These are phyloP conservation scores for Spheniscus humboldti DNA, from an alignment of 2,797 vertebrate species.

Conservation along the genomic window DNA sequence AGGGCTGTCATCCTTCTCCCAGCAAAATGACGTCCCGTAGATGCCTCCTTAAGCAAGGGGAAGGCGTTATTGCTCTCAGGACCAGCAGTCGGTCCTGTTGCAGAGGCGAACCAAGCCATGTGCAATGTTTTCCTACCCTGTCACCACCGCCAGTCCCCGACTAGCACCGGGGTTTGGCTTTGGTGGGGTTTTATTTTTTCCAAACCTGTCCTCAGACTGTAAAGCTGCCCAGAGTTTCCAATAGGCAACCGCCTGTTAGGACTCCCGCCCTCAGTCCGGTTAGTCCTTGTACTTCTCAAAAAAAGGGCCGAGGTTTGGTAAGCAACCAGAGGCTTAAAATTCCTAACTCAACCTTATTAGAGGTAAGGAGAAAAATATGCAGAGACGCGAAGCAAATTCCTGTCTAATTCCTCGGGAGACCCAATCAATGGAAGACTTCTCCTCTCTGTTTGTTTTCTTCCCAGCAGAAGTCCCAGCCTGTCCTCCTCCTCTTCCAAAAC, in stretches of 20 bases:
- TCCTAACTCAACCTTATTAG: conserved; percentile 10
- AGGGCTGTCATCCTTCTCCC: background rate
- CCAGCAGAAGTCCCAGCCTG: conserved; percentile 21
- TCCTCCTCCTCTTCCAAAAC: conserved; percentile 7
- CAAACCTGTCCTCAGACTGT: background rate
- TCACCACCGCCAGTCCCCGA: background rate
- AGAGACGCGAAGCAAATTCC: conserved; percentile 9
- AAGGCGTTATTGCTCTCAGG: background rate
- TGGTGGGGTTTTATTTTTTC: background rate
- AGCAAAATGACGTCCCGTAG: background rate
- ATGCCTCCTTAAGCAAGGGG: background rate
- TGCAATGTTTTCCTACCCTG: background rate
- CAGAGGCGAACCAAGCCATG: background rate
- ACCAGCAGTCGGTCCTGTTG: background rate
- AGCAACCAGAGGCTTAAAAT: background rate
- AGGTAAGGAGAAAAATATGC: conserved; percentile 56
- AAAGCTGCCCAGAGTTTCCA: background rate
- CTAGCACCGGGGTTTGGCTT: background rate
- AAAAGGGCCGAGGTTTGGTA: background rate
- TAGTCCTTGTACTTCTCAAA: background rate
- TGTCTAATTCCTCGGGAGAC: conserved; percentile 5
- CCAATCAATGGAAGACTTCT: conserved; percentile 23
- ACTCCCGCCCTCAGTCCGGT: background rate
- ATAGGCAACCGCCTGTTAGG: background rate
- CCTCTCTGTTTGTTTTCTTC: conserved; percentile 33